These are phyloP conservation scores for Mus pahari DNA, from an alignment of 2,113 vertebrate species.

Conservation along the genomic window DNA sequence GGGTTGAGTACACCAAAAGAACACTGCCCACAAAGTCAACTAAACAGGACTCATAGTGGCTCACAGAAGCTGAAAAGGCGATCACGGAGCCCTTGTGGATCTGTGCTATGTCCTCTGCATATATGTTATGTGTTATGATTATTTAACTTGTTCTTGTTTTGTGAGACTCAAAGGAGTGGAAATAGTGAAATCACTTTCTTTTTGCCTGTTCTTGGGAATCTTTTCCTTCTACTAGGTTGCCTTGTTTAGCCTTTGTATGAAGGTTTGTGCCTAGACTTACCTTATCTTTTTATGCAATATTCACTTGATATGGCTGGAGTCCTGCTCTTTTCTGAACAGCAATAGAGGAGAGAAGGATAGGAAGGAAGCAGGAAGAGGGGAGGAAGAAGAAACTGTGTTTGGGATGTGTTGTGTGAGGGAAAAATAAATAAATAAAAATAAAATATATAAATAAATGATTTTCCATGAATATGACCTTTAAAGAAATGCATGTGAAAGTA, in stretches of 20 bases:
- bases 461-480: constrained; percentile 13
- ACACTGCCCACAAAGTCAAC: neutral
- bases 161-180: neutral
- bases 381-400: neutral
- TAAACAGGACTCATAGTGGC: neutral
- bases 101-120: neutral
- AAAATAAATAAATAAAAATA: neutral
- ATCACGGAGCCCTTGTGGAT: neutral
- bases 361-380: neutral
- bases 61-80: neutral
- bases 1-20: neutral
- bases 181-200: neutral
- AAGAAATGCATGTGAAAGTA: neutral
- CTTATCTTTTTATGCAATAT: neutral
- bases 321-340: neutral
- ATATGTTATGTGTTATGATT: neutral
- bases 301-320: neutral
- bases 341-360: neutral
- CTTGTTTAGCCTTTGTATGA: neutral
- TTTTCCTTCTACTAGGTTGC: neutral
- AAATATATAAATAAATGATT: neutral
- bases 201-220: neutral
- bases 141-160: neutral
- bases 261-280: neutral
- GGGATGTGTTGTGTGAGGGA: neutral